phyloP scores from a whole-genome alignment of 2,113 vertebrate species.

The Antigone vipio region DNA sequence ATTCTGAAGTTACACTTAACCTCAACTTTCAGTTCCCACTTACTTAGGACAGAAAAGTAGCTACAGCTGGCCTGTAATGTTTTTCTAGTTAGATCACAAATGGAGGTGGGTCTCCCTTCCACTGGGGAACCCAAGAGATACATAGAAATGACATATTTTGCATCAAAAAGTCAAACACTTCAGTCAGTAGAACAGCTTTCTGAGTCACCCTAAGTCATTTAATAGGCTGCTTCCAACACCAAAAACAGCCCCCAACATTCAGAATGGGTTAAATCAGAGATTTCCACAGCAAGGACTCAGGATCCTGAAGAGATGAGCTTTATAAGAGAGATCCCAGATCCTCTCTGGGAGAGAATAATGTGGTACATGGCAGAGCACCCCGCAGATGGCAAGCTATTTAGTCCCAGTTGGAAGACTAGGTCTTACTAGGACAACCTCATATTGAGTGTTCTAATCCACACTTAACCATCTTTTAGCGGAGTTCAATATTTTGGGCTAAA shows the following conservation, averaged over 20 bases:
- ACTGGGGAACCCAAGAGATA: not conserved
- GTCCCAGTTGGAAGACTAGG: not conserved
- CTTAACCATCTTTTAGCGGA: not conserved
- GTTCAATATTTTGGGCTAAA: not conserved
- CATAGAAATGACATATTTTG: not conserved
- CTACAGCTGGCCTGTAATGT: not conserved
- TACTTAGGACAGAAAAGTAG: not conserved
- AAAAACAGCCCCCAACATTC: not conserved
- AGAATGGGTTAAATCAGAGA: not conserved
- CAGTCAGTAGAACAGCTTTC: not conserved
- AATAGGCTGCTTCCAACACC: not conserved
- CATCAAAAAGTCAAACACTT: not conserved
- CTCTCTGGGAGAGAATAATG: not conserved
- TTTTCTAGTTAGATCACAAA: not conserved
- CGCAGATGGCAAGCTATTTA: not conserved
- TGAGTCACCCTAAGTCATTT: not conserved
- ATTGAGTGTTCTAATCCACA: not conserved
- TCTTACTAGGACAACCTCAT: not conserved
- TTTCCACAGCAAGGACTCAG: not conserved
- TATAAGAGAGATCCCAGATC: not conserved
- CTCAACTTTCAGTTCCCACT: not conserved
- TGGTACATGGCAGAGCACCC: not conserved
- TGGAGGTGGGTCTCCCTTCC: not conserved
- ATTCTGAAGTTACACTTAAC: not conserved
- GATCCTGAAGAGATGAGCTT: not conserved